phyloP scores from a whole-genome alignment of 2,797 vertebrate genomes.

The Lateolabrax maculatus region DNA sequence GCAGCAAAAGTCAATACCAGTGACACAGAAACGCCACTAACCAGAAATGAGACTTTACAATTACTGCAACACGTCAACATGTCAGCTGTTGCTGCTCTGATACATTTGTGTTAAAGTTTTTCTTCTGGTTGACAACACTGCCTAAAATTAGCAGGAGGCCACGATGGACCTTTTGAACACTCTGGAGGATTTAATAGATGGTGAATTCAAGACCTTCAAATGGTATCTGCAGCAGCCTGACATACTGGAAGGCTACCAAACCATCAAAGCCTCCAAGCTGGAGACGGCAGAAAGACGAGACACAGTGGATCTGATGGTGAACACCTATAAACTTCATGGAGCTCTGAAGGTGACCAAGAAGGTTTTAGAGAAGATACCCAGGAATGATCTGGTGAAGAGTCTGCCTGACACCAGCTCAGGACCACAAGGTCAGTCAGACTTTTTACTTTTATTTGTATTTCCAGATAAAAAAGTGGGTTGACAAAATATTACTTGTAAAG shows the following conservation, averaged over 20 bases:
- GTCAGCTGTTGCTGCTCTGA: too few relatives aligned
- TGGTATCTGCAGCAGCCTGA: not conserved
- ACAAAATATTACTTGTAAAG: too few relatives aligned
- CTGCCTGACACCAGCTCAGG: not conserved
- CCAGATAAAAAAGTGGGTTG: not conserved
- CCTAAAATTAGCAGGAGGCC: too few relatives aligned
- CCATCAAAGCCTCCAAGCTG: not conserved
- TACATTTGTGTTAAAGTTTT: too few relatives aligned
- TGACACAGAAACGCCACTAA: too few relatives aligned
- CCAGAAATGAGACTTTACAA: too few relatives aligned
- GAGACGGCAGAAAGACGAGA: not conserved
- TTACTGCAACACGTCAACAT: too few relatives aligned
- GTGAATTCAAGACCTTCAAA: not conserved
- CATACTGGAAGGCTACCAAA: not conserved
- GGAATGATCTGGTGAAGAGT: not conserved
- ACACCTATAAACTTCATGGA: not conserved
- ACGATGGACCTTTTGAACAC: not conserved
- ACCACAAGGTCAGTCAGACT: not conserved
- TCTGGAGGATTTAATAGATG: not conserved
- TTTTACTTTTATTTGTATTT: not conserved
- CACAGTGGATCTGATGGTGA: not conserved
- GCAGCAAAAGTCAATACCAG: too few relatives aligned
- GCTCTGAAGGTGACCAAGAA: constrained; percentile 2
- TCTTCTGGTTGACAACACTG: too few relatives aligned
- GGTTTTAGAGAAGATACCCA: not conserved